These are phyloP conservation scores for Hypocryptadius cinnamomeus DNA, from an alignment of 2,113 vertebrate genomes.

Conservation along the genomic window DNA sequence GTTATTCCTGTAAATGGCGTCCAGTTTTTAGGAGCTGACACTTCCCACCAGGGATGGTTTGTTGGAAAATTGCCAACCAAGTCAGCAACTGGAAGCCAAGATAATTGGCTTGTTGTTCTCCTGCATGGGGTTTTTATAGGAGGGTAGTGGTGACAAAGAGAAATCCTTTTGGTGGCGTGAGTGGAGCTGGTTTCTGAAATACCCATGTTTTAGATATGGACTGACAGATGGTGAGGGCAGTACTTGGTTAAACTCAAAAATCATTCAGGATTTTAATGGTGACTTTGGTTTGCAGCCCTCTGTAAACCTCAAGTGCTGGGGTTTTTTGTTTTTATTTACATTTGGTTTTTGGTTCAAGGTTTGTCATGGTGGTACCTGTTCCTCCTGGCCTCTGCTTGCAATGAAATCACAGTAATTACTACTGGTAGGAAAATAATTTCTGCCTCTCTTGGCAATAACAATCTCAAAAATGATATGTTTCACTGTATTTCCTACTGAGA, in stretches of 20 bases:
- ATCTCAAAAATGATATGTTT: background rate
- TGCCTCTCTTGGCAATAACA: background rate
- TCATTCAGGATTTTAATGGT: background rate
- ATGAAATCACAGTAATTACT: background rate
- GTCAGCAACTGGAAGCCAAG: background rate
- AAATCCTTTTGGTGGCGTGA: accelerated
- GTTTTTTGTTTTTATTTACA: background rate
- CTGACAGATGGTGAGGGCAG: background rate
- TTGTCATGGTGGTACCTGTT: background rate
- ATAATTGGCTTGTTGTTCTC: background rate
- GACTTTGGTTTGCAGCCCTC: background rate
- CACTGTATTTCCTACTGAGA: background rate
- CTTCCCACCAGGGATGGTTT: background rate
- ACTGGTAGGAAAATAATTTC: background rate
- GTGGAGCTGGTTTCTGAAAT: background rate
- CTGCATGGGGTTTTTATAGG: background rate
- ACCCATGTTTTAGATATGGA: background rate
- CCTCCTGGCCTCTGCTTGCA: background rate
- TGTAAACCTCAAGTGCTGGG: background rate
- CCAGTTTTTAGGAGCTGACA: background rate
- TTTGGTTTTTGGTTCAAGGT: background rate
- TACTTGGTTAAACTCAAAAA: background rate
- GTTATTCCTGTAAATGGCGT: background rate
- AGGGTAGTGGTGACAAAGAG: background rate
- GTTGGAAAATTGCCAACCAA: background rate